Evolutionary conservation across 2,113 vertebrate species (phyloP).

Genomic region (Rynchops niger): DNA sequence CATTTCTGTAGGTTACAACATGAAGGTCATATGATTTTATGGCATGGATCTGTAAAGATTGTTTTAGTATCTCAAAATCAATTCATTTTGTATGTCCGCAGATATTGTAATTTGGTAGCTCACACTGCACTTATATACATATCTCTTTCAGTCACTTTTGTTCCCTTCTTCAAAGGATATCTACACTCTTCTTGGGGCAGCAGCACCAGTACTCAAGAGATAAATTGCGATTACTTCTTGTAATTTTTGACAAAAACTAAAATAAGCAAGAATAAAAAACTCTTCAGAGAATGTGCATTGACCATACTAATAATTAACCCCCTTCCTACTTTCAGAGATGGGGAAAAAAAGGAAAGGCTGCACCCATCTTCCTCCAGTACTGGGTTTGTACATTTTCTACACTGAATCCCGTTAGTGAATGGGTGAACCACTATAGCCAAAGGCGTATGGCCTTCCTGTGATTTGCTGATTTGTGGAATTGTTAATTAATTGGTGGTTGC

Average conservation of each 20-base stretch:
- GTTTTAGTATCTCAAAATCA: background rate
- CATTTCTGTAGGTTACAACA: background rate
- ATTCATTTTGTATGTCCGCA: background rate
- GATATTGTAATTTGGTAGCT: background rate
- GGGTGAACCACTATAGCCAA: background rate
- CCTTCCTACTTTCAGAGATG: background rate
- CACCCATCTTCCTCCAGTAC: background rate
- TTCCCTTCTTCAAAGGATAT: background rate
- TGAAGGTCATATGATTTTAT: background rate
- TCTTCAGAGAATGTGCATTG: background rate
- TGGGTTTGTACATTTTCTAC: background rate
- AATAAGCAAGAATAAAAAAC: background rate
- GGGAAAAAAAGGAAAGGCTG: background rate
- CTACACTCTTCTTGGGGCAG: background rate
- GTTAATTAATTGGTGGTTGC: background rate
- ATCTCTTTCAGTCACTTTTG: background rate
- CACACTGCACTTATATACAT: accelerated
- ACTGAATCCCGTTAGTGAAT: background rate
- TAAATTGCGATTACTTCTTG: background rate
- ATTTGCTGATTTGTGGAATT: background rate
- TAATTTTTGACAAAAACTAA: background rate
- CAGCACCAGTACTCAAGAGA: background rate
- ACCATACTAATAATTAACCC: background rate
- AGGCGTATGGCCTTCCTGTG: background rate
- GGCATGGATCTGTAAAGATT: background rate